Evolutionary conservation across 2,113 vertebrate genomes (phyloP), one percentile per base, ranked within the genome.

Genomic region (Chloroceryle aenea): DNA sequence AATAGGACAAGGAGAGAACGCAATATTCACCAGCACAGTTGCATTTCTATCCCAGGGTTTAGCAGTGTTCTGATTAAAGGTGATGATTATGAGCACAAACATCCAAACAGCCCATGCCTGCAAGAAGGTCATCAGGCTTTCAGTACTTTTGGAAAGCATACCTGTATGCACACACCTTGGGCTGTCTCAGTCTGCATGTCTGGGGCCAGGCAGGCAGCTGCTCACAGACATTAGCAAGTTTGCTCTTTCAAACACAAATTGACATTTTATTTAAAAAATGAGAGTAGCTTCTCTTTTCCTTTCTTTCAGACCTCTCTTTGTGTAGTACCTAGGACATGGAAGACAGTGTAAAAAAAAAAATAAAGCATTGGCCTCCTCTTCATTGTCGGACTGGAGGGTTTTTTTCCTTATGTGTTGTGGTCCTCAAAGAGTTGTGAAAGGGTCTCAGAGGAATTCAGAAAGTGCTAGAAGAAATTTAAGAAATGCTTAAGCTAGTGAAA

Each of bases 1-100:
- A 94, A 84, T 78, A 45, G 22, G 47, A 85, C 85, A 82, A 69
- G 43, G 58, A 89, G 81, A 81, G 95, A 96, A 94, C 63, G 68
- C 12, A 52, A 36, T 68, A 89, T 90, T 90, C 88, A 71, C 23
- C 52, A 95, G 64, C 4, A 18, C 10, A 34, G 47, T 43, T 90
- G 30, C 27, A 12, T 88, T 96, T 80, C 55, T 55, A 91, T 85
- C n/a, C 7, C 45, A 79, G 55, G 18, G 67, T 27, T 94, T 85
- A 63, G 32, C 69, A 58, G n/a, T 91, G 34, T 48, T 95, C 77
- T 75, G 2, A 34, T 95, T 64, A 63, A 80, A 92, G 76, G 43
- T 89, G 88, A 80, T 89, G 66, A 87, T 77, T 87, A 15, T 25
- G 76, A 77, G 23, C 15, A n/a, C 75, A 94, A 86, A 84, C 45